A percentile compares a stretch with the other conserved stretches of the same genome.
Evolutionary conservation across 2,113 vertebrate genomes (phyloP).

Genomic region (Apistogramma diplotaenia): DNA sequence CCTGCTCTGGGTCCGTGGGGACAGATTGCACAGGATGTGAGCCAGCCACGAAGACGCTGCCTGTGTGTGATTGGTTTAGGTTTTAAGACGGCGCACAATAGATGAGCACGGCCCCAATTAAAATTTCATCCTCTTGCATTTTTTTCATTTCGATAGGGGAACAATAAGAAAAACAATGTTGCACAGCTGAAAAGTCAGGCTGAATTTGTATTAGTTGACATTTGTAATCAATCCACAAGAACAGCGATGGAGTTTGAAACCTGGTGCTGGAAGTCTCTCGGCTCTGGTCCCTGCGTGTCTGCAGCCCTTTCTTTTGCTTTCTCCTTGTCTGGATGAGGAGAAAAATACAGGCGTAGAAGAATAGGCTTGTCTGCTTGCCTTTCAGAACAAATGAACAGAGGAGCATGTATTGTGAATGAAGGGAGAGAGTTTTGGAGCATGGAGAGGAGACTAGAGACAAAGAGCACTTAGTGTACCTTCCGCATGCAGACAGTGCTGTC

Average conservation of each 20-base stretch:
- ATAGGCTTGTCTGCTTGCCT: constrained; percentile 45
- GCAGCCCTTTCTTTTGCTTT: constrained; percentile 21
- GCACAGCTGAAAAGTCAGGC: constrained; percentile 1
- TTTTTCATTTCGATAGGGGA: constrained; percentile 9
- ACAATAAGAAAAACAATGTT: background rate
- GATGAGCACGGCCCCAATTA: constrained; percentile 38
- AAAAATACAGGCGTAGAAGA: constrained; percentile 33
- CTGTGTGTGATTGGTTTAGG: constrained; percentile 33
- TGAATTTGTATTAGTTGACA: constrained; percentile 37
- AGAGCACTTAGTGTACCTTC: constrained; percentile 60
- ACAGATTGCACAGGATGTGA: constrained; percentile 46
- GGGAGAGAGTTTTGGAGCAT: constrained; percentile 43
- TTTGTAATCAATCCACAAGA: constrained; percentile 53
- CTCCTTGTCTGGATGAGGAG: constrained; percentile 33
- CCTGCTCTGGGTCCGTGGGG: constrained; percentile 35
- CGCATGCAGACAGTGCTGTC: constrained; percentile 32
- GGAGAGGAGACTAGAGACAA: constrained; percentile 52
- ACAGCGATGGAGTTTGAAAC: constrained; percentile 32
- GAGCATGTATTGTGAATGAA: constrained; percentile 64
- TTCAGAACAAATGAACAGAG: constrained; percentile 55
- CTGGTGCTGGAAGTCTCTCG: constrained; percentile 5
- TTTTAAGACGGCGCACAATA: constrained; percentile 27
- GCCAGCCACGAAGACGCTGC: constrained; percentile 16
- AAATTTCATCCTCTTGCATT: constrained; percentile 41
- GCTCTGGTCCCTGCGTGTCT: constrained; percentile 33